Evolutionary conservation across 2,797 vertebrate species (phyloP), one percentile per base, ranked within the genome.

Genomic region (Hemibagrus guttatus): DNA sequence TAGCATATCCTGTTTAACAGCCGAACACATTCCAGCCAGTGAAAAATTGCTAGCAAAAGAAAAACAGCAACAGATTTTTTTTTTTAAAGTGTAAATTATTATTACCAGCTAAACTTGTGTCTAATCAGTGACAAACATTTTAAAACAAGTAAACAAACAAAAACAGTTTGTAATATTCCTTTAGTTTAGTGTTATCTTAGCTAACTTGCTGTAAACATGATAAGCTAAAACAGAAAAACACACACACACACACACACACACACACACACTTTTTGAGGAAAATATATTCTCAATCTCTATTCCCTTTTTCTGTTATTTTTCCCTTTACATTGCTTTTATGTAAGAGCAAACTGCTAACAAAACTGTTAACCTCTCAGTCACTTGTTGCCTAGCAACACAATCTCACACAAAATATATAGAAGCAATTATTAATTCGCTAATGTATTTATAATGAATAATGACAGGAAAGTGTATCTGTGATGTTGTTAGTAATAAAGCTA

Each of bases 1-100:
- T 17, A 83, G 63, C 63, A 26, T 8, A 66, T 46, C 26, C 81
- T 83, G 63, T 68, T 68, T 35, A 42, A 72, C 59, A 61, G 54
- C 12, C 4, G 35, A 39, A 39, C 35, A 39, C 35, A 39, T 39
- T 39, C 35, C 35, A 39, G 35, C 35, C 35, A 39, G 35, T 39
- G 35, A 39, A 61, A 61, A 64, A 16, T 1, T 5, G n/a, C 28
- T 4, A 64, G n/a, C 26, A 64, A 12, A 64, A 64, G 46, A 7
- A 49, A 49, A 12, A 13, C 61, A 64, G 61, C 11, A 26, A 39
- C 1, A 39, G 35, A 39, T 39, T 39, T n/a, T n/a, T n/a, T n/a
- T n/a, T n/a, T n/a, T 39, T 39, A 39, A 39, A 39, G 35, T 39
- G 35, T 39, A 39, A 39, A 39, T 39, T 39, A 39, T 39, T 49